Percentiles rank a stretch among this genome's conserved stretches.
Conservation (phyloP, 1,140 invertebrate genomes). For the Brachionus paranguensis region DNA sequence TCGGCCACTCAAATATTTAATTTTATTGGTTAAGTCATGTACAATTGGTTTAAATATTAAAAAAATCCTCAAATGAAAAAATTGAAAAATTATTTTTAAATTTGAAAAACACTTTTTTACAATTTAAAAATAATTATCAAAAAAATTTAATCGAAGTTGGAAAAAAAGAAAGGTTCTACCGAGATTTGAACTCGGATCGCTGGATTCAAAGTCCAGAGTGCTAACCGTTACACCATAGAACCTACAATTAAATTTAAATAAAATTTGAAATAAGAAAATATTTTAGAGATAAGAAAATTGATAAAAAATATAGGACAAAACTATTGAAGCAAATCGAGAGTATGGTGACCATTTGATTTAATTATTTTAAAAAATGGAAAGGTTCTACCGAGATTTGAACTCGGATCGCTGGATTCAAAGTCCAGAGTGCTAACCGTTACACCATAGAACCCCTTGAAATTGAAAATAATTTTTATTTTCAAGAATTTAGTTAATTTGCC, state of each 20-base stretch:
- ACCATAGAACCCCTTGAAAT: not conserved
- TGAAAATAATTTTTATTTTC: not conserved
- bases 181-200: conserved; percentile 32
- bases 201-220: conserved; percentile 34
- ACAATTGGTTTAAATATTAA: too few species aligned
- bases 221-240: conserved; percentile 31
- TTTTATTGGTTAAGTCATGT: too few species aligned
- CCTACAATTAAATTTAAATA: not conserved
- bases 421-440: conserved; percentile 37
- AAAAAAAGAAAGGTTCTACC: not conserved
- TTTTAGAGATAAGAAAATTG: not conserved
- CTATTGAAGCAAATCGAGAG: not conserved
- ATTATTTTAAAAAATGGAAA: not conserved
- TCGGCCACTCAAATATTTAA: too few species aligned
- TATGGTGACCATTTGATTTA: not conserved
- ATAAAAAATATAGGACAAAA: not conserved
- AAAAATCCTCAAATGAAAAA: too few species aligned
- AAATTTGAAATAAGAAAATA: not conserved
- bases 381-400: conserved; percentile 36
- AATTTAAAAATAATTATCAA: too few species aligned
- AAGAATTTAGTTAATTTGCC: not conserved
- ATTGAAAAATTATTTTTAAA: too few species aligned
- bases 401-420: conserved; percentile 36
- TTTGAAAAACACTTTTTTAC: too few species aligned
- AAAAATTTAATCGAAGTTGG: too few species aligned